Evolutionary conservation across 2,888 invertebrate genomes (phyloP).

Genomic region (Eurytoma adleriae): DNA sequence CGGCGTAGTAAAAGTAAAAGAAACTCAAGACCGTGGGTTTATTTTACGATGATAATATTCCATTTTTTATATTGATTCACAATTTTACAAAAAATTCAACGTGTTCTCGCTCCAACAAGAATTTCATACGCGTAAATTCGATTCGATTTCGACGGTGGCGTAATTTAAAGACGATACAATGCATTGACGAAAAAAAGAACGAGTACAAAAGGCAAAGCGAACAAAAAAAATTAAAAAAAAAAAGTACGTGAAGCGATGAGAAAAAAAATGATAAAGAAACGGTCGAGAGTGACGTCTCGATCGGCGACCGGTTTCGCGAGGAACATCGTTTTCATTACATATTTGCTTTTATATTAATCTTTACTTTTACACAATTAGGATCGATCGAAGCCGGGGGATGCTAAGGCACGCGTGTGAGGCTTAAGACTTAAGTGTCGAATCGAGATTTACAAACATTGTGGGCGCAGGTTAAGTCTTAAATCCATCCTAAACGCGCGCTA

Average conservation of each 20-base stretch:
- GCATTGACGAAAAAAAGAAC: slow-evolving; percentile 27
- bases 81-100: slow-evolving; percentile 52
- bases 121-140: slow-evolving; percentile 23
- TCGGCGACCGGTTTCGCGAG: slow-evolving; percentile 56
- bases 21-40: slow-evolving; percentile 39
- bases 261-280: slow-evolving; percentile 20
- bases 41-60: slow-evolving; percentile 31
- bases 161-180: slow-evolving; percentile 41
- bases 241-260: slow-evolving; percentile 29
- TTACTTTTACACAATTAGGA: slow-evolving; percentile 27
- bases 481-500: slow-evolving; percentile 33
- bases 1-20: slow-evolving; percentile 5
- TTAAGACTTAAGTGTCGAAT: slow-evolving; percentile 43
- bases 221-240: slow-evolving; percentile 23
- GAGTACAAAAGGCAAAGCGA: not conserved
- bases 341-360: not conserved
- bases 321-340: slow-evolving; percentile 54
- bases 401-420: slow-evolving; percentile 40
- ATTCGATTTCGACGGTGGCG: slow-evolving; percentile 24
- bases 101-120: slow-evolving; percentile 14
- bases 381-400: slow-evolving; percentile 34
- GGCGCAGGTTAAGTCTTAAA: slow-evolving; percentile 38
- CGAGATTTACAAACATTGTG: slow-evolving; percentile 25
- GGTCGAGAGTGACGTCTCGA: slow-evolving; percentile 48
- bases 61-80: slow-evolving; percentile 46